phyloP scores from a whole-genome alignment of 2,888 invertebrate genomes.

The Gasteruption jaculator region DNA sequence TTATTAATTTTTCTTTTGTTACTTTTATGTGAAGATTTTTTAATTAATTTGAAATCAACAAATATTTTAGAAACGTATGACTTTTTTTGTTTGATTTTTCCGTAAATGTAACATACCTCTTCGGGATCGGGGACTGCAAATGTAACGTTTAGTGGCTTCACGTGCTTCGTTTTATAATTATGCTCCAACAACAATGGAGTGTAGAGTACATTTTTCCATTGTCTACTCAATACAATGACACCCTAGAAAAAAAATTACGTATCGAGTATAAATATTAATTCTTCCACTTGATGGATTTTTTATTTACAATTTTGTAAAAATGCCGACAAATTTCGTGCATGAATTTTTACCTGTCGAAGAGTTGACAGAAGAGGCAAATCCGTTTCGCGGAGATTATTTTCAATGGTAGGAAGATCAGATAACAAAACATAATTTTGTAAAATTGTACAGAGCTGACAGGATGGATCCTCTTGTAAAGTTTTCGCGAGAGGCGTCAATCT shows the following conservation, averaged over 20 bases:
- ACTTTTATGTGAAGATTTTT: not conserved
- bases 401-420: conserved; percentile 72
- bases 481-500: conserved; percentile 83
- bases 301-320: not conserved
- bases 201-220: conserved; percentile 95
- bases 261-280: not conserved
- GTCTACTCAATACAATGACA: conserved; percentile 90
- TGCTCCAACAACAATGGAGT: conserved; percentile 87
- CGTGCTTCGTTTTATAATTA: conserved; percentile 79
- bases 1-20: not conserved
- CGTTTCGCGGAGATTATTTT: conserved; percentile 76
- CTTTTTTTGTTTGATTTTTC: conserved; percentile 7
- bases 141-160: conserved; percentile 81
- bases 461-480: conserved; percentile 92
- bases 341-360: conserved; percentile 67
- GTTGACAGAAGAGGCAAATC: conserved; percentile 86
- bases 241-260: conserved; percentile 58
- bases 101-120: conserved; percentile 56
- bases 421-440: conserved; percentile 79
- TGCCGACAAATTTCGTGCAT: conserved; percentile 11
- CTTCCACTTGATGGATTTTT: not conserved
- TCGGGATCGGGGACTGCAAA: conserved; percentile 81
- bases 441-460: conserved; percentile 87
- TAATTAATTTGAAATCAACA: not conserved
- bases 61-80: conserved; percentile 15